A percentile compares a stretch with the other conserved stretches of the same genome.
Conservation (phyloP, 2,888 invertebrate species). For the Erebia ligea region DNA sequence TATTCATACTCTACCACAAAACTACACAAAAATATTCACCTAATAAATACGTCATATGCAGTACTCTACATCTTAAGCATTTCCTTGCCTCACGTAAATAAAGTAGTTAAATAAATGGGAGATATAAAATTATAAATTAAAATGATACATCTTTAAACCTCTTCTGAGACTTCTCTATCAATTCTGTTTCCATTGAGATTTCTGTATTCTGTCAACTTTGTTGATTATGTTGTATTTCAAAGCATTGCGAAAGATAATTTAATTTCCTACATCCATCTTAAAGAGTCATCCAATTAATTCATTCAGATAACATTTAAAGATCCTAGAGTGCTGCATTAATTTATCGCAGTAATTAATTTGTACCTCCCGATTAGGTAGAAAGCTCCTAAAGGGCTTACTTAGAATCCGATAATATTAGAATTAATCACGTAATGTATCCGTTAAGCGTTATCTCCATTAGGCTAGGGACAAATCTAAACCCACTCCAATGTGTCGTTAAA, state of each 20-base stretch:
- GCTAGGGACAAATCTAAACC: not conserved
- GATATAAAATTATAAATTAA: not conserved
- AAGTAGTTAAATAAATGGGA: too few relatives aligned
- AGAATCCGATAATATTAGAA: slow-evolving; percentile 71
- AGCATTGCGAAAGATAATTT: not conserved
- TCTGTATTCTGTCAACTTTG: not conserved
- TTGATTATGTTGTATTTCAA: not conserved
- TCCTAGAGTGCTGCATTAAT: slow-evolving; percentile 37
- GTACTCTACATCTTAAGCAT: too few relatives aligned
- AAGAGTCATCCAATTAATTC: slow-evolving; percentile 28
- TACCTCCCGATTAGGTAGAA: slow-evolving; percentile 61
- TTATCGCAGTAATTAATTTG: slow-evolving; percentile 70
- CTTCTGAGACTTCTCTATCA: not conserved
- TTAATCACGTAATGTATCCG: slow-evolving; percentile 66
- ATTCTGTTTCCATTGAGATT: not conserved
- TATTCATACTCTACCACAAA: too few relatives aligned
- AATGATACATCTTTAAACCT: not conserved
- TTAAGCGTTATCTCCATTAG: slow-evolving; percentile 49
- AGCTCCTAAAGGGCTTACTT: slow-evolving; percentile 54
- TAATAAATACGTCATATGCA: too few relatives aligned
- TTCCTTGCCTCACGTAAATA: too few relatives aligned
- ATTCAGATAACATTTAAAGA: slow-evolving; percentile 33
- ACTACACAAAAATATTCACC: too few relatives aligned
- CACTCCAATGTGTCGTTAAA: too few relatives aligned
- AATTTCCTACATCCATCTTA: slow-evolving; percentile 5